Conservation (phyloP, 2,113 vertebrate genomes). For the Pipra filicauda region DNA sequence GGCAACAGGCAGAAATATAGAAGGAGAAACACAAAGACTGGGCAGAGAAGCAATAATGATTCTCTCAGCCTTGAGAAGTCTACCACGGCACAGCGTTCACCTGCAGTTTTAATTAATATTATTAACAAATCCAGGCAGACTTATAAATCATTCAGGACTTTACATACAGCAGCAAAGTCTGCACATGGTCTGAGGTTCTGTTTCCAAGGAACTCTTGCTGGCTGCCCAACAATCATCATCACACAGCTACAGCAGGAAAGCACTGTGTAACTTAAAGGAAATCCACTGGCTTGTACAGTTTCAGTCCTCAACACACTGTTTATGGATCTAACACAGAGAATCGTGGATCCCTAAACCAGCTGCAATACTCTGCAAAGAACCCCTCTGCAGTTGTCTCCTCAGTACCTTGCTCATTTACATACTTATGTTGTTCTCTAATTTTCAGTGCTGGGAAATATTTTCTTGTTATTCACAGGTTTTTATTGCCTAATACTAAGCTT, state of each 20-base stretch:
- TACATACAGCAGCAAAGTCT: neutral
- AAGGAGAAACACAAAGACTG: neutral
- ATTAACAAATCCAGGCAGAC: neutral
- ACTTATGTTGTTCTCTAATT: neutral
- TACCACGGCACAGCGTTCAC: neutral
- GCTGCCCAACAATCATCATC: neutral
- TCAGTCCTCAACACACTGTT: neutral
- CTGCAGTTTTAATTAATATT: constrained; percentile 18
- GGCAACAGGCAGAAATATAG: neutral
- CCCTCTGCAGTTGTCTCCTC: neutral
- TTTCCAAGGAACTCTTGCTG: neutral
- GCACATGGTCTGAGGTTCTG: neutral
- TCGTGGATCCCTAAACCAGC: neutral
- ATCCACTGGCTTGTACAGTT: neutral
- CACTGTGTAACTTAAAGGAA: neutral
- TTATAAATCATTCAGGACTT: neutral
- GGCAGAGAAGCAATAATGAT: neutral
- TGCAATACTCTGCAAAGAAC: neutral
- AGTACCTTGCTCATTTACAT: neutral
- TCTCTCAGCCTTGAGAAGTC: neutral
- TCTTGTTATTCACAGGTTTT: neutral
- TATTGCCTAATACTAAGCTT: neutral
- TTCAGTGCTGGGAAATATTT: neutral
- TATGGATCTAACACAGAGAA: neutral
- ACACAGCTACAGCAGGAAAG: neutral